Base-by-base conservation (phyloP, 2,888 invertebrate genomes). In the Ethmia dodecea region DNA sequence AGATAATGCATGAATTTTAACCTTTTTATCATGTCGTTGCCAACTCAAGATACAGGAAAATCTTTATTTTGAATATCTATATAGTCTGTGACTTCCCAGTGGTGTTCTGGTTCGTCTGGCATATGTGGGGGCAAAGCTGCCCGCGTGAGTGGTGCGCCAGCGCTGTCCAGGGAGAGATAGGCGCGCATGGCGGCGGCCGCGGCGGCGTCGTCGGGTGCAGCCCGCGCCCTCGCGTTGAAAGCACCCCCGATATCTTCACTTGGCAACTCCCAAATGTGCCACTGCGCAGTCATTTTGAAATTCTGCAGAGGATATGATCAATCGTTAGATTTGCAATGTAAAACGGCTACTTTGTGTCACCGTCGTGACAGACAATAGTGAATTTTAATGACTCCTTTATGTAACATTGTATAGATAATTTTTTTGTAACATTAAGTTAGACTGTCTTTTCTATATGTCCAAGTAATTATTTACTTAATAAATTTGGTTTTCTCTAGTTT, bases 71-170 rank as follows among this genome's bases (percentile, higher is more conserved):
- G n/a, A n/a, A n/a, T n/a, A n/a, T 92, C 91, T 2, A 92, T 65
- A 57, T 92, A 93, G 70, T 93, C 93, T 12, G 88, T 66, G 24
- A 90, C 90, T 55, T 89, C 89, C 92, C 92, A 92, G 44, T 90
- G 88, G 31, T 83, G 71, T 40, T 90, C 89, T 0, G 80, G 74
- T 29, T 88, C 88, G 3, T 84, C 81, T 3, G 75, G 71, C n/a
- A 83, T 59, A 20, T 76, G 67, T 1, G 83, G 87, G 2, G 88
- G 86, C 9, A 84, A 65, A n/a, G 90, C 76, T 1, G 88, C 81
- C 1, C 90, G 89, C 30, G 88, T 72, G 30, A 92, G 52, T 0
- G 93, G 92, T 28, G 81, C 73, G 0, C 92, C 92, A 24, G 88
- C 75, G 1, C 84, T 63, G 42, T 88, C 88, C 31, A 92, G 57